Evolutionary conservation across 2,797 vertebrate genomes (phyloP).

Genomic region (Eospalax fontanierii): DNA sequence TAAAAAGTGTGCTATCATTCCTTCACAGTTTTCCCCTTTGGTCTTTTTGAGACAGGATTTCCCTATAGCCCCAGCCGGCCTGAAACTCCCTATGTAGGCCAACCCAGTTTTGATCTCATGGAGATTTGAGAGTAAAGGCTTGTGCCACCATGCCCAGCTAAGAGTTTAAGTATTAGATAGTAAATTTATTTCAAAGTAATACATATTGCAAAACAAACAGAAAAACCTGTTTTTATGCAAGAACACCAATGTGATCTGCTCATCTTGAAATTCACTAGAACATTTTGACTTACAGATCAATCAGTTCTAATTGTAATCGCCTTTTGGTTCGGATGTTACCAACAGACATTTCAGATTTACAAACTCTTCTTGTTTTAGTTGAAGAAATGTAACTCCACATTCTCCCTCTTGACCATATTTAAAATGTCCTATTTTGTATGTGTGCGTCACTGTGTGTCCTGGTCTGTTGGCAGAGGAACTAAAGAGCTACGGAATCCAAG

Average conservation of each 20-base stretch:
- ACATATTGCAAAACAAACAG: neutral
- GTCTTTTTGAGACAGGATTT: too few relatives aligned
- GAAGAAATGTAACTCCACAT: conserved; percentile 55
- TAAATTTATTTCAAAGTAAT: conserved; percentile 30
- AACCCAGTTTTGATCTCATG: too few relatives aligned
- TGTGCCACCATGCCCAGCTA: too few relatives aligned
- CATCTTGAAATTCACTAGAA: conserved; percentile 55
- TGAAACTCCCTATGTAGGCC: too few relatives aligned
- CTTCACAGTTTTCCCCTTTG: neutral
- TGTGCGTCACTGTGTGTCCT: conserved; percentile 69
- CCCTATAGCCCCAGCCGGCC: too few relatives aligned
- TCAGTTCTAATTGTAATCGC: conserved; percentile 28
- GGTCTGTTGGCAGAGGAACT: conserved; percentile 92
- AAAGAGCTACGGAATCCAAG: conserved; percentile 92
- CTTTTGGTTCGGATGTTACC: conserved; percentile 62
- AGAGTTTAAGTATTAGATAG: conserved; percentile 54
- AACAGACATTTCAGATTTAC: conserved; percentile 31
- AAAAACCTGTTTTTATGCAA: neutral
- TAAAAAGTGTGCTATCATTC: neutral
- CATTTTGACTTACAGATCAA: conserved; percentile 59
- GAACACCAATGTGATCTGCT: conserved; percentile 17
- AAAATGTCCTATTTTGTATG: conserved; percentile 60
- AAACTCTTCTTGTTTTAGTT: neutral
- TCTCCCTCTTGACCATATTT: conserved; percentile 25
- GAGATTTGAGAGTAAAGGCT: too few relatives aligned